A percentile compares a stretch with the other conserved stretches of the same genome.
phyloP scores from a whole-genome alignment of 2,113 vertebrate genomes.

The Atractosteus spatula region DNA sequence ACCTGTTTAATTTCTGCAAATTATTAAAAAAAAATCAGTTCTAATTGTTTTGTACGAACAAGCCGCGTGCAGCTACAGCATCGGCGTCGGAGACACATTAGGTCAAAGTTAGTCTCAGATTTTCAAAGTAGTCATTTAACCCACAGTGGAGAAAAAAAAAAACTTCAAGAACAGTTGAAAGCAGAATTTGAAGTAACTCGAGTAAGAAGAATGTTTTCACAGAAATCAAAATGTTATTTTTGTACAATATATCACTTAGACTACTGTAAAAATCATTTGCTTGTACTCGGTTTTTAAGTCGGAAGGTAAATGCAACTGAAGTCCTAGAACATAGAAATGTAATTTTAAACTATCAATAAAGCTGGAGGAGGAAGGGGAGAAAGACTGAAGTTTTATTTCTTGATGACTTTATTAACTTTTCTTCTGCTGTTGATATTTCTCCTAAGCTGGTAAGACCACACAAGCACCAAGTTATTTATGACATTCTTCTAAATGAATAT shows the following conservation, averaged over 20 bases:
- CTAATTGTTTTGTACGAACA: conserved; percentile 50
- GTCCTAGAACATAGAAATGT: conserved; percentile 98
- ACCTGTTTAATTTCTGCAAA: conserved; percentile 51
- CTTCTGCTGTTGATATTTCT: too few relatives aligned
- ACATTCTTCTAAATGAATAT: background rate
- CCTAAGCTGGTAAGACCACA: too few relatives aligned
- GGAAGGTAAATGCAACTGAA: conserved; percentile 96
- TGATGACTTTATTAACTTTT: conserved; percentile 34
- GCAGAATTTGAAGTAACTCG: conserved; percentile 90
- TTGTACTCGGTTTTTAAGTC: conserved; percentile 99
- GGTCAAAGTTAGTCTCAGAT: conserved; percentile 69
- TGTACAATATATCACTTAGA: conserved; percentile 99
- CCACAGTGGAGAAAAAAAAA: conserved; percentile 59
- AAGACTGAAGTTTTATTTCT: conserved; percentile 72
- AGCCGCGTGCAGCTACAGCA: conserved; percentile 69
- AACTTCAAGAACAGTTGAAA: conserved; percentile 77
- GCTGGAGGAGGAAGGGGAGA: conserved; percentile 97
- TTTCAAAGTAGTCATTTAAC: conserved; percentile 70
- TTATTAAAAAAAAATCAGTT: conserved; percentile 51
- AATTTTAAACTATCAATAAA: conserved; percentile 99
- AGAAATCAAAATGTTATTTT: conserved; percentile 99
- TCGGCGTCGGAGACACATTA: conserved; percentile 64
- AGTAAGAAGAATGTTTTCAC: conserved; percentile 96
- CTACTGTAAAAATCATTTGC: conserved; percentile 98
- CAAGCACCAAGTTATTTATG: background rate